Percentiles rank a stretch among this genome's conserved stretches.
Conservation (phyloP, 2,888 invertebrate genomes). For the Dynastes tityus region DNA sequence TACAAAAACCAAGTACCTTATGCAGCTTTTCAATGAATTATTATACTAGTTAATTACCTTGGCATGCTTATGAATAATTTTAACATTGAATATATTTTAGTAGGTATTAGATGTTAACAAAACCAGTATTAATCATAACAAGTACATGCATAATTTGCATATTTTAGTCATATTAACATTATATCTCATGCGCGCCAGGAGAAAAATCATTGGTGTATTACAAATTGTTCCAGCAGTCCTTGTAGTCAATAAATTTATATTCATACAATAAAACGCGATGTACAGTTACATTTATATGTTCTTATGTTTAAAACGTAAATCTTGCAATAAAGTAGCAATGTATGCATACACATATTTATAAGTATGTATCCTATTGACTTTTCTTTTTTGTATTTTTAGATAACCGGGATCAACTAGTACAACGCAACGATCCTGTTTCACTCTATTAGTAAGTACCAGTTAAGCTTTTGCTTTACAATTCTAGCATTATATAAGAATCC, state of each 20-base stretch:
- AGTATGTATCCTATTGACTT: neutral
- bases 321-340: too few species aligned
- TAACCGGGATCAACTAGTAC: slow-evolving; percentile 8
- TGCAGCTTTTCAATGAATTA: neutral
- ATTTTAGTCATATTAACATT: slow-evolving; percentile 26
- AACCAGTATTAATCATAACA: slow-evolving; percentile 20
- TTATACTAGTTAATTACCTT: slow-evolving; percentile 10
- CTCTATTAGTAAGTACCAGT: slow-evolving; percentile 23
- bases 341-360: too few species aligned
- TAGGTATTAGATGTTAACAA: slow-evolving; percentile 13
- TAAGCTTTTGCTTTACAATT: too few species aligned
- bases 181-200: slow-evolving; percentile 2
- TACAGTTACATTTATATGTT: slow-evolving; percentile 31
- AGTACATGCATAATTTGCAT: slow-evolving; percentile 33
- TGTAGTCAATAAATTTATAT: slow-evolving; percentile 26
- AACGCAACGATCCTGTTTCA: slow-evolving; percentile 2
- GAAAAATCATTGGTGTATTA: slow-evolving; percentile 22
- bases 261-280: slow-evolving; percentile 1
- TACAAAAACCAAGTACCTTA: neutral
- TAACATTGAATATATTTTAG: slow-evolving; percentile 15
- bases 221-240: slow-evolving; percentile 29
- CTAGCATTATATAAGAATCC: too few species aligned
- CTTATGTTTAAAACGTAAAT: slow-evolving; percentile 6
- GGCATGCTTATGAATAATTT: slow-evolving; percentile 2
- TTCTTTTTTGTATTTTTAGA: slow-evolving; percentile 22